Evolutionary conservation across 2,113 vertebrate genomes (phyloP).

Genomic region (Smithornis capensis): DNA sequence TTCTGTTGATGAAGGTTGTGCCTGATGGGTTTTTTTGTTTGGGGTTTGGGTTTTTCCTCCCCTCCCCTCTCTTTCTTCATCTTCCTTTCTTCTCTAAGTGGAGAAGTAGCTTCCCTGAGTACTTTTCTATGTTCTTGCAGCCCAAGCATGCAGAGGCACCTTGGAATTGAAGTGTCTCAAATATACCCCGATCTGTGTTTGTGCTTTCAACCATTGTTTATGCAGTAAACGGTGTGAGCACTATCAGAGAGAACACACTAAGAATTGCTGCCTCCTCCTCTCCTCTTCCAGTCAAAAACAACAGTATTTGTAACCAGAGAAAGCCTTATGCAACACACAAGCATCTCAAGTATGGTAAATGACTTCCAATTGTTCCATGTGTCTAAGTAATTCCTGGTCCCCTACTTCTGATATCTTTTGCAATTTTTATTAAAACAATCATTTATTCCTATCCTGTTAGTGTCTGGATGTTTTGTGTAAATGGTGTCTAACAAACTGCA

Average conservation of each 20-base stretch:
- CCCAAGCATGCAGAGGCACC: background rate
- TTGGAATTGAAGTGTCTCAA: background rate
- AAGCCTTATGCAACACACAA: slow-evolving; percentile 38
- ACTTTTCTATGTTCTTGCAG: background rate
- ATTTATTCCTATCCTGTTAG: background rate
- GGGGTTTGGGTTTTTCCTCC: no score
- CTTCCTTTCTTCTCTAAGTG: background rate
- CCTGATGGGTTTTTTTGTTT: background rate
- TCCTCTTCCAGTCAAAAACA: slow-evolving; percentile 47
- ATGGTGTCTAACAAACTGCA: background rate
- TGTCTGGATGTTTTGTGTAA: background rate
- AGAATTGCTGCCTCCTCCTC: slow-evolving; percentile 18
- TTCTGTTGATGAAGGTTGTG: background rate
- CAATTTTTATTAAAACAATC: slow-evolving; percentile 23
- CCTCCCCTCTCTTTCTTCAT: fast-evolving
- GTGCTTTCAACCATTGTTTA: background rate
- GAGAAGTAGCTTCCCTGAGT: background rate
- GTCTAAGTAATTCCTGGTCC: slow-evolving; percentile 37
- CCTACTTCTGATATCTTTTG: slow-evolving; percentile 10
- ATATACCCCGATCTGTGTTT: background rate
- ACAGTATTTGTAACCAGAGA: slow-evolving; percentile 59
- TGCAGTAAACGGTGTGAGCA: background rate
- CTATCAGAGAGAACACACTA: background rate
- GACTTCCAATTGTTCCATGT: slow-evolving; percentile 36
- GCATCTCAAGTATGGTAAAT: slow-evolving; percentile 41